A percentile compares a stretch with the other conserved stretches of the same genome.
Evolutionary conservation across 2,113 vertebrate genomes (phyloP).

Genomic region (Callospermophilus lateralis): DNA sequence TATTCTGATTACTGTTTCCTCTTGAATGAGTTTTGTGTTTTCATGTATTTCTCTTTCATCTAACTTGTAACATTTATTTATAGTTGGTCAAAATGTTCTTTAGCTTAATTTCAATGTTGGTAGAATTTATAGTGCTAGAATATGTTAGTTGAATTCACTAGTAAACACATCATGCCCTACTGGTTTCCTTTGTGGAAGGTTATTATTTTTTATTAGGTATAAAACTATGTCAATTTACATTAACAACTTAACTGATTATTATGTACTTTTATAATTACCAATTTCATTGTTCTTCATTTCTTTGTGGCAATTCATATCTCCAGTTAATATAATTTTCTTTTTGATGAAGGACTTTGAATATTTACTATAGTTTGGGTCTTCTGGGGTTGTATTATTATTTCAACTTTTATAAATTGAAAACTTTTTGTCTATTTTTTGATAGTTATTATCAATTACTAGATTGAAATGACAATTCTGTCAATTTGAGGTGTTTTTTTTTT

Average conservation of each 20-base stretch:
- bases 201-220: neutral
- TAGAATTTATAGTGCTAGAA: neutral
- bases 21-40: neutral
- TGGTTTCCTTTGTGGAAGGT: neutral
- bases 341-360: neutral
- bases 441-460: neutral
- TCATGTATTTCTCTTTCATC: neutral
- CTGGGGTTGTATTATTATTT: neutral
- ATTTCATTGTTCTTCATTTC: neutral
- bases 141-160: neutral
- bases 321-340: neutral
- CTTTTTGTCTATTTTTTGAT: neutral
- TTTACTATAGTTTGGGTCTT: neutral
- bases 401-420: no score
- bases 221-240: neutral
- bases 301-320: neutral
- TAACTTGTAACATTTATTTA: neutral
- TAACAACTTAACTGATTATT: neutral
- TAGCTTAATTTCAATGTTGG: neutral
- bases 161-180: neutral
- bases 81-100: neutral
- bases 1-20: neutral
- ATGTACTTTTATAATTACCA: neutral
- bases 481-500: neutral
- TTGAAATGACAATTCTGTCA: neutral